phyloP scores from a whole-genome alignment of 2,113 vertebrate species.

The Pithys albifrons region DNA sequence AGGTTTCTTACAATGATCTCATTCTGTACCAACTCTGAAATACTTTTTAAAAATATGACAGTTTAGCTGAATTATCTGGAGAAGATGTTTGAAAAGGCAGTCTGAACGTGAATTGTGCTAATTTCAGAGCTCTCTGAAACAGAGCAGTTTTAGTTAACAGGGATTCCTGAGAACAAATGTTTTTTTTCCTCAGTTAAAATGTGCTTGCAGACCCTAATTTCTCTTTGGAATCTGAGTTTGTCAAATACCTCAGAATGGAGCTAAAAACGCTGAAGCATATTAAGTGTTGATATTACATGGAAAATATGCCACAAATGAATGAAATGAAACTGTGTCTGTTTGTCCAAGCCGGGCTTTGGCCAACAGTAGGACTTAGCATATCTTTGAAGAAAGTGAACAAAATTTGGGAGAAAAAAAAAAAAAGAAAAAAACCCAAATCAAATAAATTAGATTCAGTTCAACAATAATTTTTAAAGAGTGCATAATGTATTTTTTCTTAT shows the following conservation, averaged over 20 bases:
- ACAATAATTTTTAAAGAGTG: not conserved
- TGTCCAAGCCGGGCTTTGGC: not conserved
- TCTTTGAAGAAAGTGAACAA: not conserved
- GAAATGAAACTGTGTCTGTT: not conserved
- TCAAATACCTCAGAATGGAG: not conserved
- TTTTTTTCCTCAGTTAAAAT: not conserved
- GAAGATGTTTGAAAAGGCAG: slow-evolving; percentile 41
- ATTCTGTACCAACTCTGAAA: slow-evolving; percentile 60
- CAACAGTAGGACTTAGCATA: not conserved
- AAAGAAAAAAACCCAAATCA: not conserved
- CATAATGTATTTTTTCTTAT: not conserved
- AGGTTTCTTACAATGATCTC: slow-evolving; percentile 64
- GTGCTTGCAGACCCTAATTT: not conserved
- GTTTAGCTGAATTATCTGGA: slow-evolving; percentile 62
- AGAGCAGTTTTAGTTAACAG: not conserved
- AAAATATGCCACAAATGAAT: not conserved
- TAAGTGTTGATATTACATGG: not conserved
- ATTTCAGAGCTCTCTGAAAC: slow-evolving; percentile 22
- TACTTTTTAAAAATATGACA: slow-evolving; percentile 46
- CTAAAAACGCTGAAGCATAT: not conserved
- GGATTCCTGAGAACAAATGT: not conserved
- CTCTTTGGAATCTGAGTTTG: not conserved
- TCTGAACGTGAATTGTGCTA: slow-evolving; percentile 43
- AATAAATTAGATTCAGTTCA: not conserved
- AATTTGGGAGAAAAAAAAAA: not conserved